A percentile compares a stretch with the other conserved stretches of the same genome.
phyloP scores from a whole-genome alignment of 2,888 invertebrate genomes.

The Tetanocera ferruginea region DNA sequence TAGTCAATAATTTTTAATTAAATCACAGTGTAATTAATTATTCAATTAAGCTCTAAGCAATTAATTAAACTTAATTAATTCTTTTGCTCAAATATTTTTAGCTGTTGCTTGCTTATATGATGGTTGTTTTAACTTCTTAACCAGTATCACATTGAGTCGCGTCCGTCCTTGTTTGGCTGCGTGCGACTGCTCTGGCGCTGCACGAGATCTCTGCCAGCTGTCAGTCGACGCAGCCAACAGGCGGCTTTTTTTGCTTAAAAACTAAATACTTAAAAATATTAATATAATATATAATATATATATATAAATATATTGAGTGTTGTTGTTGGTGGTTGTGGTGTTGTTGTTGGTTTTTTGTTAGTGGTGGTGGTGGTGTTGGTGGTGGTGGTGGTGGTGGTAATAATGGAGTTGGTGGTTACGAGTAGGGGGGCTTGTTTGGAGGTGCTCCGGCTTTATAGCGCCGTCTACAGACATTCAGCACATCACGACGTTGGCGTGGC shows the following conservation, averaged over 20 bases:
- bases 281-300: too few species aligned
- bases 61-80: slow-evolving; percentile 10
- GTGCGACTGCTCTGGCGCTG: neutral
- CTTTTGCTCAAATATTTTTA: slow-evolving; percentile 5
- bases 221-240: slow-evolving; percentile 9
- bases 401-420: slow-evolving; percentile 20
- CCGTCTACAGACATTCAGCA: neutral
- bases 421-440: slow-evolving; percentile 24
- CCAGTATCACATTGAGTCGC: slow-evolving; percentile 33
- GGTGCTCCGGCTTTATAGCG: slow-evolving; percentile 4
- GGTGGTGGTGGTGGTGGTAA: slow-evolving; percentile 8
- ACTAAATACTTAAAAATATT: slow-evolving; percentile 2
- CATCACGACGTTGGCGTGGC: slow-evolving; percentile 56
- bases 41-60: neutral
- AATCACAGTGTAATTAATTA: slow-evolving; percentile 18
- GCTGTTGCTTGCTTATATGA: slow-evolving; percentile 14
- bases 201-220: slow-evolving; percentile 23
- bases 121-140: slow-evolving; percentile 28
- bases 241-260: slow-evolving; percentile 2
- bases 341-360: slow-evolving; percentile 19
- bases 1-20: slow-evolving; percentile 22
- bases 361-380: neutral
- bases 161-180: neutral
- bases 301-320: slow-evolving; percentile 3
- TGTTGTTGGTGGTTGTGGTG: slow-evolving; percentile 1